These are phyloP conservation scores for Heloderma charlesbogerti DNA, from an alignment of 2,113 vertebrate genomes.

Conservation along the genomic window DNA sequence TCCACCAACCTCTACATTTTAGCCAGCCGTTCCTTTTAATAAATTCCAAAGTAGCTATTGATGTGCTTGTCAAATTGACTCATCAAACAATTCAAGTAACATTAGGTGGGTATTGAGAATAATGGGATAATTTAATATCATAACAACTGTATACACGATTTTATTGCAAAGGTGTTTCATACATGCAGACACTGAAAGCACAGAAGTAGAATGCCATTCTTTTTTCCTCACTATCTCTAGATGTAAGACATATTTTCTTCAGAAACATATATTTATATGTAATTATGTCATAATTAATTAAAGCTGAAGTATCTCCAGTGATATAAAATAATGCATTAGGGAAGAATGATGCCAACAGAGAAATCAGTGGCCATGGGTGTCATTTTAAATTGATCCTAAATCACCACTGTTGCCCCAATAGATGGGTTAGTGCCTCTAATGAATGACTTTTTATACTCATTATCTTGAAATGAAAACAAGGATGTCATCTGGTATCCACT, in stretches of 20 bases:
- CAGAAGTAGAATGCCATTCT: neutral
- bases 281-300: neutral
- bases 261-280: neutral
- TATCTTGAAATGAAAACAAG: neutral
- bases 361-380: neutral
- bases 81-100: neutral
- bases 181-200: neutral
- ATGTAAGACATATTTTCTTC: neutral
- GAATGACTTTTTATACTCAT: neutral
- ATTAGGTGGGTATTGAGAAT: neutral
- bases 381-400: neutral
- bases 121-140: neutral
- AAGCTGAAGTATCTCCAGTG: neutral
- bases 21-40: neutral
- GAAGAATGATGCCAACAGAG: neutral
- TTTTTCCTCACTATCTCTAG: neutral
- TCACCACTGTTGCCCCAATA: neutral
- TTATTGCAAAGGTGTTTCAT: neutral
- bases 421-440: neutral
- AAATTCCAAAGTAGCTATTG: neutral
- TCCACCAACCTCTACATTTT: neutral
- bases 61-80: neutral
- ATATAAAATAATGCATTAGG: neutral
- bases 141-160: neutral
- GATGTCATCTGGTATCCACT: neutral